phyloP scores from a whole-genome alignment of 1,140 invertebrate genomes.

The Maniola jurtina region DNA sequence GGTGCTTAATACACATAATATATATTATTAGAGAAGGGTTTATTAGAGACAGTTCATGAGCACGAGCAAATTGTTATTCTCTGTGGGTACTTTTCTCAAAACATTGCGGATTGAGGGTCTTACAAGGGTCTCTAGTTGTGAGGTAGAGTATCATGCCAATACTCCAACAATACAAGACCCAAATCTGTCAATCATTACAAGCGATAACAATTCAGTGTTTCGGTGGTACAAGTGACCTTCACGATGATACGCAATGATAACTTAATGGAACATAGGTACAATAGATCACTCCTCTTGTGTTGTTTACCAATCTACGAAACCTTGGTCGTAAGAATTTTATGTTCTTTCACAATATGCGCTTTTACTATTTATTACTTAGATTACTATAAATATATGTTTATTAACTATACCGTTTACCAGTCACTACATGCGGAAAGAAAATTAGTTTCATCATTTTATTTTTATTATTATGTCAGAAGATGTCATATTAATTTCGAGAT shows the following conservation, averaged over 20 bases:
- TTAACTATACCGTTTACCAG: neutral
- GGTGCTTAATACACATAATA: too few species aligned
- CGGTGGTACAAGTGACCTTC: slow-evolving; percentile 23
- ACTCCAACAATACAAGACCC: too few species aligned
- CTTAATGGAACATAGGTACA: slow-evolving; percentile 17
- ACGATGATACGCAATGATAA: slow-evolving; percentile 25
- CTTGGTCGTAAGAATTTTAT: slow-evolving; percentile 16
- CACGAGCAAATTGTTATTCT: too few species aligned
- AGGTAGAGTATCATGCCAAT: slow-evolving; percentile 18
- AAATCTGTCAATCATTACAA: slow-evolving; percentile 37
- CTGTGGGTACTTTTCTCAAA: too few species aligned
- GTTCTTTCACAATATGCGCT: slow-evolving; percentile 3
- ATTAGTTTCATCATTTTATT: too few species aligned
- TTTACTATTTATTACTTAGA: neutral
- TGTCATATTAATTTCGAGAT: too few species aligned
- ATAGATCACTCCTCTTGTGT: slow-evolving; percentile 12
- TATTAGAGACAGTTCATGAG: too few species aligned
- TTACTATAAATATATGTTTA: neutral
- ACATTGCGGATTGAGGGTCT: too few species aligned
- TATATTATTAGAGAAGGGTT: too few species aligned
- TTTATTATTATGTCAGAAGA: too few species aligned
- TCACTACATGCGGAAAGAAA: too few species aligned
- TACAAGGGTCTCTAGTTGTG: too few species aligned
- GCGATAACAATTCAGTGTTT: slow-evolving; percentile 17
- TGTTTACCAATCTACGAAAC: slow-evolving; percentile 11